Evolutionary conservation across 2,113 vertebrate species (phyloP).

Genomic region (Oreotragus oreotragus): DNA sequence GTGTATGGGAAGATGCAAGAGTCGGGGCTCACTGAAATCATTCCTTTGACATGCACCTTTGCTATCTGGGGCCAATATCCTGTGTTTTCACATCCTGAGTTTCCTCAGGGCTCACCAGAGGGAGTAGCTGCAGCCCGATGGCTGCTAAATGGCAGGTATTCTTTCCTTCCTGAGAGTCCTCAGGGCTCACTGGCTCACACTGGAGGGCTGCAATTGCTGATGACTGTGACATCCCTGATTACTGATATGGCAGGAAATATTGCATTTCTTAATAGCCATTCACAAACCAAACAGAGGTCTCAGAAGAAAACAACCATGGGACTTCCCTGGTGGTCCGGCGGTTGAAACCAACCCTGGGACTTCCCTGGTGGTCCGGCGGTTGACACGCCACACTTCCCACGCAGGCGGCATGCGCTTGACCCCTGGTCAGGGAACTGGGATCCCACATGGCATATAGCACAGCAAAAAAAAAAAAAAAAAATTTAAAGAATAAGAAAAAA

Average conservation of each 20-base stretch:
- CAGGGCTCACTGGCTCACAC: neutral
- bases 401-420: neutral
- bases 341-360: neutral
- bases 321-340: neutral
- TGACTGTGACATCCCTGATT: neutral
- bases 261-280: neutral
- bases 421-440: neutral
- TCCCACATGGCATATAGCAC: neutral
- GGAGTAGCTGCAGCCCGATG: neutral
- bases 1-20: neutral
- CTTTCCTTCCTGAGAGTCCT: neutral
- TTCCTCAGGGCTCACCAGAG: neutral
- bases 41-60: neutral
- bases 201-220: neutral
- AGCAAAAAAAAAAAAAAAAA: neutral
- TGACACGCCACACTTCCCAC: neutral
- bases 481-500: neutral
- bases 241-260: neutral
- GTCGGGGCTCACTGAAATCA: neutral
- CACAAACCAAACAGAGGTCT: neutral
- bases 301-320: neutral
- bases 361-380: rapidly evolving
- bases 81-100: neutral
- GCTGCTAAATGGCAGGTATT: neutral
- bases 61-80: neutral